Conservation (phyloP, 2,797 vertebrate genomes). For the Chiloscyllium punctatum region DNA sequence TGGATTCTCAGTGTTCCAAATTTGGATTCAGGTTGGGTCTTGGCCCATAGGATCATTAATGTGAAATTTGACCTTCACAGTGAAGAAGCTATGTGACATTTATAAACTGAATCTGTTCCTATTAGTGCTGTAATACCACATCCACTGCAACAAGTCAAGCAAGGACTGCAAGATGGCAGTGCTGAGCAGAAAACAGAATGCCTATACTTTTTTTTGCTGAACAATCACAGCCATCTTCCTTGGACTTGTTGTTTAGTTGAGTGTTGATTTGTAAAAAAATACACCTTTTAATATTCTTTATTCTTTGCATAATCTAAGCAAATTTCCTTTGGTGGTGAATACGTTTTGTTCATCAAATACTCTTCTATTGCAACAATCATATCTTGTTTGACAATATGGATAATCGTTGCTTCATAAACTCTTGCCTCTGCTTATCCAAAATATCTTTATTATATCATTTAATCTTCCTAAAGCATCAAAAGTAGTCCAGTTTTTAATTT, state of each 20-base stretch:
- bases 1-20: too few species aligned
- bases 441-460: not conserved
- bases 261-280: not conserved
- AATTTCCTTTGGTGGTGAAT: not conserved
- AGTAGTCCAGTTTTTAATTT: not conserved
- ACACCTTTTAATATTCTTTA: not conserved
- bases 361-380: not conserved
- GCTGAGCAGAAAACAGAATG: not conserved
- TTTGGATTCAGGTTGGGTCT: not conserved
- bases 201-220: not conserved
- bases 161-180: not conserved
- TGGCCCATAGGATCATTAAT: not conserved
- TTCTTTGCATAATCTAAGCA: not conserved
- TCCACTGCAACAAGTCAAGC: not conserved
- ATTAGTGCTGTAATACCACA: not conserved
- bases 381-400: not conserved
- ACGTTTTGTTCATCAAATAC: not conserved
- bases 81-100: not conserved
- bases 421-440: not conserved
- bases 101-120: not conserved
- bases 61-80: not conserved
- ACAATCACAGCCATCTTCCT: not conserved
- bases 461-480: not conserved
- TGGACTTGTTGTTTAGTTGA: not conserved
- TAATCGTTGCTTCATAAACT: not conserved